These are phyloP conservation scores for Cyclophora albipunctata DNA, from an alignment of 2,888 invertebrate species.

Conservation along the genomic window DNA sequence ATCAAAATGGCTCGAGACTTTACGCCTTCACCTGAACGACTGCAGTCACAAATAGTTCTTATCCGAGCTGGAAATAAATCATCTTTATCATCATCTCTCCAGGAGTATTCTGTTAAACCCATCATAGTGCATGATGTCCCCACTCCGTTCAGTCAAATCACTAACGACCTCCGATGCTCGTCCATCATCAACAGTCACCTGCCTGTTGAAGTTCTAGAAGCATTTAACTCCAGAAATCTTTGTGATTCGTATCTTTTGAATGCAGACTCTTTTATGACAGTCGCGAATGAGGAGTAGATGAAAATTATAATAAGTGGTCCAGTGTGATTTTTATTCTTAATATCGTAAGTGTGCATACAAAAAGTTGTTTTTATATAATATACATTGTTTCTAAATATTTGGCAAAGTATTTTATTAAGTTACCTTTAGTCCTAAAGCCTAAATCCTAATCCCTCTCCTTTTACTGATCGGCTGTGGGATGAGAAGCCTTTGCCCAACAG, in stretches of 20 bases:
- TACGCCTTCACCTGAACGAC: conserved; percentile 11
- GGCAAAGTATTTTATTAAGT: no score
- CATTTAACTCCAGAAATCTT: conserved; percentile 32
- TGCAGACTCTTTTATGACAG: neutral
- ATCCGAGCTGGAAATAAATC: conserved; percentile 18
- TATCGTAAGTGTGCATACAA: no score
- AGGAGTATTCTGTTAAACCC: conserved; percentile 24
- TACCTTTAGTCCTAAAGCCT: no score
- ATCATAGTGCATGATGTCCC: conserved; percentile 26
- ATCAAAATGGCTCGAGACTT: conserved; percentile 21
- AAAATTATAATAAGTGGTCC: no score
- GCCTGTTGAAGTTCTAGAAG: conserved; percentile 24
- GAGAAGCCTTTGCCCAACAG: no score
- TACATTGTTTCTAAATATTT: no score
- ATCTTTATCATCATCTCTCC: conserved; percentile 7
- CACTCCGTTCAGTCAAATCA: conserved; percentile 5
- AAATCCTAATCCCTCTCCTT: no score
- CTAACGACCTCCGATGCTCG: conserved; percentile 19
- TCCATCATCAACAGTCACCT: conserved; percentile 38
- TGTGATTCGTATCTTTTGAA: conserved; percentile 38
- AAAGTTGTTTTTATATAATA: no score
- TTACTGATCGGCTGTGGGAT: no score
- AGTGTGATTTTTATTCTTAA: no score
- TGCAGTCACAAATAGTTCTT: conserved; percentile 31
- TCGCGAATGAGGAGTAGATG: no score